These are phyloP conservation scores for Macrophya alboannulata DNA, from an alignment of 2,888 invertebrate species.

Conservation along the genomic window DNA sequence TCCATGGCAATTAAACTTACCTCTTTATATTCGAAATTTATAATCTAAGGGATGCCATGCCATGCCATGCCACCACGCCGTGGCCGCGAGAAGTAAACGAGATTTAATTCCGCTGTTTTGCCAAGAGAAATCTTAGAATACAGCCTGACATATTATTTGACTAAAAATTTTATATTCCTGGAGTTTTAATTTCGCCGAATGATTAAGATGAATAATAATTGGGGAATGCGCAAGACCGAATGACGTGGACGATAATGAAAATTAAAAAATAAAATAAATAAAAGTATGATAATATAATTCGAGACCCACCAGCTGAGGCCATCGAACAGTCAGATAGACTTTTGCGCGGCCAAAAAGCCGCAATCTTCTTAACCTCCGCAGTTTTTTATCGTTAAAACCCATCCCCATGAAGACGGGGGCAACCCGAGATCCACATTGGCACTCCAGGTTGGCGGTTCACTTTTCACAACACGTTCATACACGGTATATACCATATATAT, in stretches of 20 bases:
- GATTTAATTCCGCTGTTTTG: neutral
- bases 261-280: too few species aligned
- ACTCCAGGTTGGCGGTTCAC: conserved; percentile 74
- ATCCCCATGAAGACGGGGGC: conserved; percentile 78
- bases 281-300: neutral
- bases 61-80: neutral
- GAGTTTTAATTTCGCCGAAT: neutral
- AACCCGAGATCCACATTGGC: conserved; percentile 78
- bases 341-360: conserved; percentile 84
- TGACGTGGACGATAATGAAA: conserved; percentile 5
- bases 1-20: neutral
- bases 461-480: conserved; percentile 41
- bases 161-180: neutral
- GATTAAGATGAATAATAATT: neutral
- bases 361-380: conserved; percentile 82
- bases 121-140: too few species aligned
- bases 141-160: too few species aligned
- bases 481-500: neutral
- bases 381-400: conserved; percentile 83
- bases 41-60: neutral
- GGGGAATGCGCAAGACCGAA: neutral
- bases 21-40: conserved; percentile 20
- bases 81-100: neutral
- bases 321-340: conserved; percentile 83
- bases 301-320: conserved; percentile 83